These are phyloP conservation scores for Andricus grossulariae DNA, from an alignment of 1,140 invertebrate genomes.

Conservation along the genomic window DNA sequence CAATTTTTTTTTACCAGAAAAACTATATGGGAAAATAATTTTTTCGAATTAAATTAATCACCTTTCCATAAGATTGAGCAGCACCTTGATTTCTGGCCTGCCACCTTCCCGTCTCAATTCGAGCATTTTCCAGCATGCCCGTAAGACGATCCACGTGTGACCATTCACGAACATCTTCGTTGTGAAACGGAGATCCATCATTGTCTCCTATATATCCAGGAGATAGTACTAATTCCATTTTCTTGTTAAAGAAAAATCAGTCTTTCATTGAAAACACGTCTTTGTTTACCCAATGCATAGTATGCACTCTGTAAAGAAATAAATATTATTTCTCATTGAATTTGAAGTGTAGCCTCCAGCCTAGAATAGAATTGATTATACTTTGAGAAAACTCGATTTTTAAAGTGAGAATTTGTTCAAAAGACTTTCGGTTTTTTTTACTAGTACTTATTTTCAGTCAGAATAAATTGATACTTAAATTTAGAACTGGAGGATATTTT, in stretches of 20 bases:
- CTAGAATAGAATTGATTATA: not conserved
- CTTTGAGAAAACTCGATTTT: not conserved
- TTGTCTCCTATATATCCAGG: conserved; percentile 63
- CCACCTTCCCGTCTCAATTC: conserved; percentile 77
- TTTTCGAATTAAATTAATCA: conserved; percentile 56
- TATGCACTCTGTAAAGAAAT: conserved; percentile 9
- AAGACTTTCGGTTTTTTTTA: no score
- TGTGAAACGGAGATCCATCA: conserved; percentile 70
- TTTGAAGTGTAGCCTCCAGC: not conserved
- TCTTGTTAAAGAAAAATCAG: conserved; percentile 33
- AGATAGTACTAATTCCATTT: conserved; percentile 76
- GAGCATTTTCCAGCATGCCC: conserved; percentile 75
- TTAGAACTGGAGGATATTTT: not conserved
- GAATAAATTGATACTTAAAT: not conserved
- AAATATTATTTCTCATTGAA: conserved; percentile 1
- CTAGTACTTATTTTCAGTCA: not conserved
- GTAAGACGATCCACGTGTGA: conserved; percentile 75
- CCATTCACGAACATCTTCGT: conserved; percentile 77
- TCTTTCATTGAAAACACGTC: conserved; percentile 21
- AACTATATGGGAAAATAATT: conserved; percentile 1
- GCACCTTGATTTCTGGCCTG: conserved; percentile 71
- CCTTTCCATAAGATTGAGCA: conserved; percentile 77
- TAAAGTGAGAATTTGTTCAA: not conserved
- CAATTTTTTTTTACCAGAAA: not conserved
- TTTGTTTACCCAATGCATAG: conserved; percentile 1